phyloP scores from a whole-genome alignment of 2,888 invertebrate species.

The Polydrusus tereticollis region DNA sequence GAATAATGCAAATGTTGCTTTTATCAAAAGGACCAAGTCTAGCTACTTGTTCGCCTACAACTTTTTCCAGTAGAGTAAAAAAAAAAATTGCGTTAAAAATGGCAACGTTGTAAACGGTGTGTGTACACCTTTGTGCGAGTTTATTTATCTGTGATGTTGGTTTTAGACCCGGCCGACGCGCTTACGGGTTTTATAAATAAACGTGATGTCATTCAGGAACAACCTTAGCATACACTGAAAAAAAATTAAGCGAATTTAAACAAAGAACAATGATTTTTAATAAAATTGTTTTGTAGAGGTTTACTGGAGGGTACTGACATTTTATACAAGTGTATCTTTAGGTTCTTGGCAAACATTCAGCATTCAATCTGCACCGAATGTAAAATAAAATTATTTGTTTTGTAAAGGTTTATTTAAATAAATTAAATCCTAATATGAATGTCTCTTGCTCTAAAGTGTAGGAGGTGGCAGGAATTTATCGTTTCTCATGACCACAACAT shows the following conservation, averaged over 20 bases:
- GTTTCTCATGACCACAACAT: too few relatives aligned
- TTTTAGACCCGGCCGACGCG: slow-evolving; percentile 38
- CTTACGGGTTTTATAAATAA: slow-evolving; percentile 42
- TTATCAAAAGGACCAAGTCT: background rate
- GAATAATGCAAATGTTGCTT: too few relatives aligned
- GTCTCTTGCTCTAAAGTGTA: too few relatives aligned
- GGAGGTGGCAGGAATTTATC: too few relatives aligned
- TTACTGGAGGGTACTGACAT: background rate
- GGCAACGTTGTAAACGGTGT: slow-evolving; percentile 41
- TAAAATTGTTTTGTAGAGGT: background rate
- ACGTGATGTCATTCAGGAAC: slow-evolving; percentile 38
- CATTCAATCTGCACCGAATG: too few relatives aligned
- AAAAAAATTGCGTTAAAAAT: background rate
- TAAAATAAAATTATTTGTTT: too few relatives aligned
- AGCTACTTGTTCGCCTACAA: background rate
- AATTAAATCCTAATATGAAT: too few relatives aligned
- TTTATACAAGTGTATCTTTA: background rate
- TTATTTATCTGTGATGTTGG: slow-evolving; percentile 45
- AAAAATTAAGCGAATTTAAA: slow-evolving; percentile 1
- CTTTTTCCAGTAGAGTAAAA: background rate
- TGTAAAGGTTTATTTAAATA: too few relatives aligned
- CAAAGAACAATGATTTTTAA: background rate
- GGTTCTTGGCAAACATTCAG: too few relatives aligned
- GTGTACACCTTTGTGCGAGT: slow-evolving; percentile 40
- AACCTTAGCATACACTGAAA: slow-evolving; percentile 32